Evolutionary conservation across 2,888 invertebrate genomes (phyloP).

Genomic region (Sminthurides aquaticus): DNA sequence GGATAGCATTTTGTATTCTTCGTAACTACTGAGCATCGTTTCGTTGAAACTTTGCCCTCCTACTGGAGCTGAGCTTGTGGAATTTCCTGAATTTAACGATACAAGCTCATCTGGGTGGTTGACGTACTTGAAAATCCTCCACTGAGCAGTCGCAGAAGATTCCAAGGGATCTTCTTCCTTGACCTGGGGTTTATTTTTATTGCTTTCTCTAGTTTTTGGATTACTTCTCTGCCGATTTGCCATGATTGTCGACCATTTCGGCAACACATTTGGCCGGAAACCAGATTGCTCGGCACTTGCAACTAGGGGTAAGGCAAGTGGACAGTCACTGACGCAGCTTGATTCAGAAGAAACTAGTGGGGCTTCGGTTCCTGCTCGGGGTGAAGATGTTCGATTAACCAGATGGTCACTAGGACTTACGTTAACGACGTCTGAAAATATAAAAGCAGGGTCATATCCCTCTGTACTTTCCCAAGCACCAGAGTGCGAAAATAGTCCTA

Average conservation of each 20-base stretch:
- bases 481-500: not conserved
- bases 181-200: not conserved
- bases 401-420: not conserved
- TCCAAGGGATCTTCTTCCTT: not conserved
- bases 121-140: slow-evolving; percentile 38
- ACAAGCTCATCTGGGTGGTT: slow-evolving; percentile 19
- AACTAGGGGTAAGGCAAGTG: not conserved
- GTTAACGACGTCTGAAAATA: not conserved
- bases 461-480: not conserved
- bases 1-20: not conserved
- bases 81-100: not conserved
- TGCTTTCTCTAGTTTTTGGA: not conserved
- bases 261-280: not conserved
- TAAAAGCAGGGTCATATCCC: not conserved
- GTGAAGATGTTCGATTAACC: no score
- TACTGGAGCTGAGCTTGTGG: not conserved
- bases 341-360: no score
- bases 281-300: not conserved
- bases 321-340: not conserved
- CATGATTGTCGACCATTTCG: slow-evolving; percentile 1
- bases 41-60: not conserved
- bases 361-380: no score
- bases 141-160: not conserved
- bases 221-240: not conserved
- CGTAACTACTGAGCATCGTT: not conserved